Evolutionary conservation across 2,113 vertebrate species (phyloP).

Genomic region (Atractosteus spatula): DNA sequence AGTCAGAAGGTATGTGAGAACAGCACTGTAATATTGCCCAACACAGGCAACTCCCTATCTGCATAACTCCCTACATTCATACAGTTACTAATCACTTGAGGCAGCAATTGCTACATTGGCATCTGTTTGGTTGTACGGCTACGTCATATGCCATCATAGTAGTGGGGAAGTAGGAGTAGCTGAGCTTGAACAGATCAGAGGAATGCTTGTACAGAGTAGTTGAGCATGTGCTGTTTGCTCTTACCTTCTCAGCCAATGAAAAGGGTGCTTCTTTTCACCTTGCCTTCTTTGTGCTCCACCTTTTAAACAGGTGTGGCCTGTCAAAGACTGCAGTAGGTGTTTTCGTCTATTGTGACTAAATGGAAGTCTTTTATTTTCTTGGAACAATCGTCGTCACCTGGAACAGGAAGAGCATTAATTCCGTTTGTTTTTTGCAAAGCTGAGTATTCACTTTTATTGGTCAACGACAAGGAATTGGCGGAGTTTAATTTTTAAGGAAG

Average conservation of each 20-base stretch:
- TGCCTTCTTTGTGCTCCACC: slow-evolving; percentile 32
- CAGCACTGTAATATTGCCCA: slow-evolving; percentile 2
- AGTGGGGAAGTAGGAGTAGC: background rate
- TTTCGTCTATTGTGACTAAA: too few relatives aligned
- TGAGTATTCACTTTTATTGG: too few relatives aligned
- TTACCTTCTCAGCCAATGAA: background rate
- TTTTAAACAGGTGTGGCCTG: slow-evolving; percentile 26
- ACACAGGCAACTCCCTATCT: slow-evolving; percentile 12
- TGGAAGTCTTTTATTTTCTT: too few relatives aligned
- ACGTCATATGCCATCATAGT: background rate
- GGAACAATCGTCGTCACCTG: too few relatives aligned
- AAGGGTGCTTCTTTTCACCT: slow-evolving; percentile 24
- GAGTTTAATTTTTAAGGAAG: too few relatives aligned
- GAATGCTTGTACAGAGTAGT: background rate
- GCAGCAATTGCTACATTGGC: background rate
- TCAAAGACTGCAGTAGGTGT: slow-evolving; percentile 4
- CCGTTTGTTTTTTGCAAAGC: too few relatives aligned
- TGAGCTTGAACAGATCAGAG: background rate
- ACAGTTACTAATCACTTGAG: background rate
- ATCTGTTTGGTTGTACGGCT: slow-evolving; percentile 5
- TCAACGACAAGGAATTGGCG: too few relatives aligned
- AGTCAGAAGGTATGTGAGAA: slow-evolving; percentile 19
- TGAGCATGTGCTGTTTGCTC: background rate
- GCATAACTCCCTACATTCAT: slow-evolving; percentile 3
- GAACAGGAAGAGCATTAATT: too few relatives aligned